A percentile compares a stretch with the other conserved stretches of the same genome.
These are phyloP conservation scores for Bubo blakistoni DNA, from an alignment of 2,113 vertebrate species.

Conservation along the genomic window DNA sequence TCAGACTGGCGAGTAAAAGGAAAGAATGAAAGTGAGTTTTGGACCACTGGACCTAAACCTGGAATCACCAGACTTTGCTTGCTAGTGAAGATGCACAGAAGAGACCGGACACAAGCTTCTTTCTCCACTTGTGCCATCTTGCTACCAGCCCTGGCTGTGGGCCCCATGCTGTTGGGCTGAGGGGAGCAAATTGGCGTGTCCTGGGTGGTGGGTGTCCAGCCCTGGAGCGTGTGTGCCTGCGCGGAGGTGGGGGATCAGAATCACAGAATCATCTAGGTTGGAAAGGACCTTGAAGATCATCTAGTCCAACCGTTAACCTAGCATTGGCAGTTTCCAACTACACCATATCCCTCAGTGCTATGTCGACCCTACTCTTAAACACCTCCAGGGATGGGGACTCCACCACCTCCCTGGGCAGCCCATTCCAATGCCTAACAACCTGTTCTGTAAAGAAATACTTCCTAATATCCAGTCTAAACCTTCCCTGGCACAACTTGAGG, in stretches of 20 bases:
- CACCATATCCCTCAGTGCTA: no score
- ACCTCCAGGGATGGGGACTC: no score
- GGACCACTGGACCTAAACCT: background rate
- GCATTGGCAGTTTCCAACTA: no score
- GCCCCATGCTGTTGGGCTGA: accelerated
- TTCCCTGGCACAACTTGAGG: no score
- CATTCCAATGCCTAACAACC: no score
- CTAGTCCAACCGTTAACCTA: no score
- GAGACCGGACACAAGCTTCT: background rate
- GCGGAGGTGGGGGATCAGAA: background rate
- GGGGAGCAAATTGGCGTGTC: accelerated
- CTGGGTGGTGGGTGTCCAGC: accelerated
- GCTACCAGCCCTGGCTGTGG: accelerated
- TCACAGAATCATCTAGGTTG: no score
- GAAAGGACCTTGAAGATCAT: no score
- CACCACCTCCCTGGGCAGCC: no score
- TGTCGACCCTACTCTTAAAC: no score
- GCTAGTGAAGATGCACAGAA: background rate
- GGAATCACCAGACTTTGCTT: background rate
- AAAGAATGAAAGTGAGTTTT: background rate
- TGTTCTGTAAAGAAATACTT: no score
- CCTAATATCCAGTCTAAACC: no score
- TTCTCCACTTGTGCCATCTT: background rate
- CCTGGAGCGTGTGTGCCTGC: accelerated
- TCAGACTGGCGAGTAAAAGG: background rate